Evolutionary conservation across 2,888 invertebrate species (phyloP).

Genomic region (Napeogenes inachia): DNA sequence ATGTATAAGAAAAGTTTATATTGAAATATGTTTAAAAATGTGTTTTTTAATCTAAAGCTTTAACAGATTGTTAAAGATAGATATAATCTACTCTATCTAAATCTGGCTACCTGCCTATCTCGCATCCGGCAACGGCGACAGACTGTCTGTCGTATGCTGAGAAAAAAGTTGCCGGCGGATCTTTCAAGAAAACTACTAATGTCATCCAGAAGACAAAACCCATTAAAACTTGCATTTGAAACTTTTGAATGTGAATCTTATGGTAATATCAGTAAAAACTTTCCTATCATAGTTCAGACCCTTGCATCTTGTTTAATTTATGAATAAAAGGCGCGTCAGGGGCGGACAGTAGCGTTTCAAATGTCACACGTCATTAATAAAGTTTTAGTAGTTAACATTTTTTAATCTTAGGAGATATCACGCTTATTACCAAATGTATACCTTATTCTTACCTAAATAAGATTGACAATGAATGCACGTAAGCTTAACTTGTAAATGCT

Average conservation of each 20-base stretch:
- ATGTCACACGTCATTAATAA: slow-evolving; percentile 63
- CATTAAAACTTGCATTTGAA: slow-evolving; percentile 7
- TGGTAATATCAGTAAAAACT: slow-evolving; percentile 10
- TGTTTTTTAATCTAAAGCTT: neutral
- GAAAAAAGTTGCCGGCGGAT: slow-evolving; percentile 28
- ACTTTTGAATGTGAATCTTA: slow-evolving; percentile 23
- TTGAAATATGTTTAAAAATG: neutral
- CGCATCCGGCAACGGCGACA: slow-evolving; percentile 60
- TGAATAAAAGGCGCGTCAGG: slow-evolving; percentile 42
- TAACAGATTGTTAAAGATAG: neutral
- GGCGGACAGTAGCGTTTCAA: slow-evolving; percentile 56
- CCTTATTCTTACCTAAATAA: slow-evolving; percentile 10
- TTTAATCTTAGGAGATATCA: slow-evolving; percentile 17
- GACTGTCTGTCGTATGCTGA: slow-evolving; percentile 46
- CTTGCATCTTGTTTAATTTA: slow-evolving; percentile 44
- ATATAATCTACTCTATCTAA: slow-evolving; percentile 14
- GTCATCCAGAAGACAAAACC: slow-evolving; percentile 34
- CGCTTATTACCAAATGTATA: slow-evolving; percentile 15
- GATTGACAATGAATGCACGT: slow-evolving; percentile 7
- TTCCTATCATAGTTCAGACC: neutral
- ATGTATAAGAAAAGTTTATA: neutral
- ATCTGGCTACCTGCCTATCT: slow-evolving; percentile 26
- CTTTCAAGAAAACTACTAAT: slow-evolving; percentile 36
- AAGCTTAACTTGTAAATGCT: neutral
- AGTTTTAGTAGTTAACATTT: slow-evolving; percentile 34